Evolutionary conservation across 2,888 invertebrate species (phyloP), one percentile per base, ranked within the genome.

Genomic region (Apamea sordens): DNA sequence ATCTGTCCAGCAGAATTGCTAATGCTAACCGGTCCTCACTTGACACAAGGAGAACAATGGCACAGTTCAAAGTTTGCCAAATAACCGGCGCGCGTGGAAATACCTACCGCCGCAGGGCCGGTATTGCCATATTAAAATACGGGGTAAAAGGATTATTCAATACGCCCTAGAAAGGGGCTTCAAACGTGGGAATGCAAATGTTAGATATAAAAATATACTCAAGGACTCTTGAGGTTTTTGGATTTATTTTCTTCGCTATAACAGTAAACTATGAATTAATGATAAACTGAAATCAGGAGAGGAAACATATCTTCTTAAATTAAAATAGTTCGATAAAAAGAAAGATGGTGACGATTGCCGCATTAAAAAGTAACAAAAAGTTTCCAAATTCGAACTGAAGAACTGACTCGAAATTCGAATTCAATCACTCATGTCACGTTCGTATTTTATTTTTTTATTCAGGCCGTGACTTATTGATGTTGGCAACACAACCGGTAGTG

Each of bases 1-100:
- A 75, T 76, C 86, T 78, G 67, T 76, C 44, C 71, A 61, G 36
- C 24, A 63, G 61, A 75, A 86, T 75, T 72, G 65, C 44, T 74
- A 85, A 85, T 72, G 65, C 44, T 74, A 85, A 85, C 50, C 71
- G 41, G 76, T 69, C 56, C 59, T 67, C 79, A 70, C 74, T 85
- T 74, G 80, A 88, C 79, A 78, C 77, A 73, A 71, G 69, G 65
- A 59, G 79, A 79, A 77, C 84, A 80, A 83, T 75, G 63, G 50
- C 80, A 73, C 72, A 77, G 72, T 73, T 80, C 80, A n/a, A n/a
- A n/a, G n/a, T 85, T 88, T 79, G 65, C 68, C 73, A 83, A 88
- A 86, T 79, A 86, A 77, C 80, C 47, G 69, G 71, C 59, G 61
- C 71, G 68, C 67, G 53, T 64, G 7, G 67, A 50, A 68, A 76